Percentiles rank a stretch among this genome's conserved stretches.
Evolutionary conservation across 2,797 vertebrate genomes (phyloP).

Genomic region (Apodemus agrarius): DNA sequence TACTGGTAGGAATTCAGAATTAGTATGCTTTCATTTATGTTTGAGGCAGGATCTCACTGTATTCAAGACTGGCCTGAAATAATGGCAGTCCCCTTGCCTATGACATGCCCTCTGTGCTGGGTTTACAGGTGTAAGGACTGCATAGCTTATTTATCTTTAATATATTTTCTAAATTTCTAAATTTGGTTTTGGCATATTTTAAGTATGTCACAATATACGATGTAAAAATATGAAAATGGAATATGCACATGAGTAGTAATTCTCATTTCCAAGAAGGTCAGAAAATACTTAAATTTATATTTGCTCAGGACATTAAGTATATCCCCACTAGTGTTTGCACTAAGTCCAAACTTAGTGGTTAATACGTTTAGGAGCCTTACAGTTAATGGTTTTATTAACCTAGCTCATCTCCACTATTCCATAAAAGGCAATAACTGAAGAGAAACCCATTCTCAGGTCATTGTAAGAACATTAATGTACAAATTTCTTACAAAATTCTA

Average conservation of each 20-base stretch:
- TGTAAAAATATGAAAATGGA: neutral
- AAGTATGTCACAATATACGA: neutral
- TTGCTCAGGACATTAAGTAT: neutral
- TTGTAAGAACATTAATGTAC: neutral
- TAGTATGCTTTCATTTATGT: neutral
- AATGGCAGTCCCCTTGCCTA: neutral
- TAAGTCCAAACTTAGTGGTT: neutral
- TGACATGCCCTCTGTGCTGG: neutral
- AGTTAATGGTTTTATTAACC: neutral
- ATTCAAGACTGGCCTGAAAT: neutral
- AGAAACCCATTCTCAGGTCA: neutral
- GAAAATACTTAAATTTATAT: conserved; percentile 33
- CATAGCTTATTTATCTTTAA: neutral
- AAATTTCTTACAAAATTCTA: neutral
- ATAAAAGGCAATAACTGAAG: neutral
- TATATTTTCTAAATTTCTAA: neutral
- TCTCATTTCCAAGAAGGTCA: neutral
- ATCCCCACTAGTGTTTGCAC: neutral
- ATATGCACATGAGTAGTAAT: neutral
- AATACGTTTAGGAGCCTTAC: neutral
- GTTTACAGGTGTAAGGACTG: neutral
- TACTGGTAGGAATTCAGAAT: neutral
- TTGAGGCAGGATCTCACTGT: neutral
- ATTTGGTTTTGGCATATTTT: neutral
- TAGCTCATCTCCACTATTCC: neutral